Evolutionary conservation across 2,797 vertebrate genomes (phyloP), one percentile per base, ranked within the genome.

Genomic region (Mastacembelus armatus): DNA sequence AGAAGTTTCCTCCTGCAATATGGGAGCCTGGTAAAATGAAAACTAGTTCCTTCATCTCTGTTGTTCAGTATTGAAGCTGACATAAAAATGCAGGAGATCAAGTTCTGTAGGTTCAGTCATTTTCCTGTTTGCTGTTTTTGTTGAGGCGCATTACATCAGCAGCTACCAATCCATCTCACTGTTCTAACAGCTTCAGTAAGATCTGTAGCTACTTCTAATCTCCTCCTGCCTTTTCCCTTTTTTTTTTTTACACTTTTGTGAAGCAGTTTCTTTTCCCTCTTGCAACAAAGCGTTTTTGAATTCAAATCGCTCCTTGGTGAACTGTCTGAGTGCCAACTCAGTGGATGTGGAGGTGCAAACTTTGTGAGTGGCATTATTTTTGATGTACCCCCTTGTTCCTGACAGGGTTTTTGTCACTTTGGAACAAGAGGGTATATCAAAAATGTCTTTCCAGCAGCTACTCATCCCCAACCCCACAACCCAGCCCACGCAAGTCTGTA

Each of bases 361-460:
- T 91, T 92, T 87, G 73, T 82, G 87, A 91, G 86, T 77, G 72
- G 77, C 69, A 66, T 85, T 62, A 74, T 87, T 85, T 91, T 90
- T 91, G 85, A 92, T 91, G 86, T 90, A 76, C 77, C 77, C 80
- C 75, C 85, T 87, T 89, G 84, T 89, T 84, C 84, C 74, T 88
- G 85, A 91, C 88, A 85, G 77, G 84, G 71, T 81, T 89, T 90
- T 85, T 92, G 88, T 91, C 86, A 86, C 85, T 89, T 83, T 67
- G 67, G 75, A 81, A 71, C 85, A 85, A 84, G 74, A 45, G 81
- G 64, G 57, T 63, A 50, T 72, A 84, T 89, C 65, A 88, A 88
- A 85, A 85, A 79, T 69, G 39, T 79, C 65, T 83, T 71, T 74
- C 74, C 79, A 80, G 73, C 81, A 86, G 73, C 75, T 60, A 68